phyloP scores from a whole-genome alignment of 1,140 invertebrate genomes.

The Physella acuta region DNA sequence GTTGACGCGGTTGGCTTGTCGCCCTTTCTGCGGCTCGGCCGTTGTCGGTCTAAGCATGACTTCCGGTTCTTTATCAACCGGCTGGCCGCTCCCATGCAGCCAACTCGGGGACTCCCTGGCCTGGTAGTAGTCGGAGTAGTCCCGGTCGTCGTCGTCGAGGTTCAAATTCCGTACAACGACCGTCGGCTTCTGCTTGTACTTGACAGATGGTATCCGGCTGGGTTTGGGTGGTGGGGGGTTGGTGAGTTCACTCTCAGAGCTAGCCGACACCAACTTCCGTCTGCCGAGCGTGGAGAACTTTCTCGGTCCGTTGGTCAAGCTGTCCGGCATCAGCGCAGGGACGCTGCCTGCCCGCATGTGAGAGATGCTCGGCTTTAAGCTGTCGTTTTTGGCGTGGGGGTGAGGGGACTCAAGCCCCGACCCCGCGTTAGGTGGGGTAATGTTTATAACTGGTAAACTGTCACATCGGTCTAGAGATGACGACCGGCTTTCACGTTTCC shows the following conservation, averaged over 20 bases:
- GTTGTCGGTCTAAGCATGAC: constrained; percentile 4
- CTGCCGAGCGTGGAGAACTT: constrained; percentile 24
- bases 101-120: constrained; percentile 51
- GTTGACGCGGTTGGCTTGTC: neutral
- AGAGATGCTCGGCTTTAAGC: constrained; percentile 46
- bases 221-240: constrained; percentile 73
- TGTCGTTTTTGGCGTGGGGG: constrained; percentile 45
- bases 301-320: constrained; percentile 30
- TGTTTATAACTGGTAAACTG: constrained; percentile 43
- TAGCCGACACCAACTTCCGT: constrained; percentile 28
- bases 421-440: constrained; percentile 26
- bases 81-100: constrained; percentile 24
- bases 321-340: constrained; percentile 62
- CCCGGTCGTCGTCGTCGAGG: constrained; percentile 52
- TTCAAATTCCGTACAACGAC: constrained; percentile 42
- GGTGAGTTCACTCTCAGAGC: constrained; percentile 49
- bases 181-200: constrained; percentile 47
- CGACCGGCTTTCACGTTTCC: constrained; percentile 20
- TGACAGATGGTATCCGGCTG: constrained; percentile 66
- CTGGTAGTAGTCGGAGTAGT: constrained; percentile 56
- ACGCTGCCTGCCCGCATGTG: constrained; percentile 63
- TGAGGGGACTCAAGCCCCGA: neutral
- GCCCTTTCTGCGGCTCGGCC: neutral
- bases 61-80: constrained; percentile 10
- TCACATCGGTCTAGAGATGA: constrained; percentile 45